phyloP scores from a whole-genome alignment of 2,797 vertebrate genomes.

The Chrysocyon brachyurus region DNA sequence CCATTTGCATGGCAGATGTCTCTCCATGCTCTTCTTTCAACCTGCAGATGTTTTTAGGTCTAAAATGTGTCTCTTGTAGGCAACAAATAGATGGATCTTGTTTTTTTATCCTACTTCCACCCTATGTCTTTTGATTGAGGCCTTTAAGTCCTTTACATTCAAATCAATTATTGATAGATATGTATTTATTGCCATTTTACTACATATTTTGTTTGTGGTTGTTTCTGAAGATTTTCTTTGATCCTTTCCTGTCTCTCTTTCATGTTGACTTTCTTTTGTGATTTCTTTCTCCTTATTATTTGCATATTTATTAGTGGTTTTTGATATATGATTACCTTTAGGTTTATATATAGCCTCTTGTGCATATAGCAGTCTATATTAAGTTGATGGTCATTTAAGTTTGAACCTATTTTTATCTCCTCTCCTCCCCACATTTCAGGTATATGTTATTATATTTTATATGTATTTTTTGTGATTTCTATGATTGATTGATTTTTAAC shows the following conservation, averaged over 20 bases:
- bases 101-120: not conserved
- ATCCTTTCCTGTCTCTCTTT: not conserved
- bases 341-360: not conserved
- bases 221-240: not conserved
- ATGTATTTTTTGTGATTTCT: not conserved
- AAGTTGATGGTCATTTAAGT: not conserved
- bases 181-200: not conserved
- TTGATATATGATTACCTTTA: not conserved
- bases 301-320: not conserved
- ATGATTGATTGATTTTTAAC: not conserved
- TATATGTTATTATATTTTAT: not conserved
- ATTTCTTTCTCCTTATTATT: not conserved
- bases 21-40: not conserved
- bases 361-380: not conserved
- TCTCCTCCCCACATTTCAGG: not conserved
- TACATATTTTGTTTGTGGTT: not conserved
- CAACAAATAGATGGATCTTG: not conserved
- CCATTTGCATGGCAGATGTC: not conserved
- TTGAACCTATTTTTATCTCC: not conserved
- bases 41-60: not conserved
- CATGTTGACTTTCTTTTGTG: not conserved
- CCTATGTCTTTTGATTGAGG: not conserved
- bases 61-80: not conserved
- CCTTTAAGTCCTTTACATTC: not conserved
- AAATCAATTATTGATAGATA: not conserved